Percentiles rank a stretch among this genome's conserved stretches.
Conservation (phyloP, 2,113 vertebrate genomes). For the Myanophis thanlyinensis region DNA sequence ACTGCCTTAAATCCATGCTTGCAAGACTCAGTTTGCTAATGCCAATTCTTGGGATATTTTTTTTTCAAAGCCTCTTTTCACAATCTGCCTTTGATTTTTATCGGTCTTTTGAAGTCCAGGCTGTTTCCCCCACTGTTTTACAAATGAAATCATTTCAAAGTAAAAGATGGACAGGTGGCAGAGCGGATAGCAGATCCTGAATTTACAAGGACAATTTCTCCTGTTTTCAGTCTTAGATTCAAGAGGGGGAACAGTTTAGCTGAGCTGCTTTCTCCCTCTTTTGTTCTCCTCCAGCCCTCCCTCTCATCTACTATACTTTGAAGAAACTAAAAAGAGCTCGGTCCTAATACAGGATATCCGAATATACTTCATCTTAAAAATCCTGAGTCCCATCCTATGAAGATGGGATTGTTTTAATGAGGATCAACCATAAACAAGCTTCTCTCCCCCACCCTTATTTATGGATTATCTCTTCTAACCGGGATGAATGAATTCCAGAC, state of each 20-base stretch:
- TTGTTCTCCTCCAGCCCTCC: background rate
- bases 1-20: background rate
- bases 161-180: background rate
- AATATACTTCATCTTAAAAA: background rate
- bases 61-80: background rate
- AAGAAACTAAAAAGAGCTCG: background rate
- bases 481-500: background rate
- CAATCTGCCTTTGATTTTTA: background rate
- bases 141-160: background rate
- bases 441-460: background rate
- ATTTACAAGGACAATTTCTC: background rate
- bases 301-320: background rate
- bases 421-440: background rate
- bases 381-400: too few species aligned
- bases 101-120: background rate
- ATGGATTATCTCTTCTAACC: background rate
- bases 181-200: background rate
- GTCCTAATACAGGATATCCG: background rate
- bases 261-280: background rate
- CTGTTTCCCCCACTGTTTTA: background rate
- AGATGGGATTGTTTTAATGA: background rate
- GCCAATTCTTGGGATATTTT: background rate
- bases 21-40: background rate
- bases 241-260: background rate
- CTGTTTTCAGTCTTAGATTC: background rate